Evolutionary conservation across 2,797 vertebrate species (phyloP), one percentile per base, ranked within the genome.

Genomic region (Carduelis carduelis): DNA sequence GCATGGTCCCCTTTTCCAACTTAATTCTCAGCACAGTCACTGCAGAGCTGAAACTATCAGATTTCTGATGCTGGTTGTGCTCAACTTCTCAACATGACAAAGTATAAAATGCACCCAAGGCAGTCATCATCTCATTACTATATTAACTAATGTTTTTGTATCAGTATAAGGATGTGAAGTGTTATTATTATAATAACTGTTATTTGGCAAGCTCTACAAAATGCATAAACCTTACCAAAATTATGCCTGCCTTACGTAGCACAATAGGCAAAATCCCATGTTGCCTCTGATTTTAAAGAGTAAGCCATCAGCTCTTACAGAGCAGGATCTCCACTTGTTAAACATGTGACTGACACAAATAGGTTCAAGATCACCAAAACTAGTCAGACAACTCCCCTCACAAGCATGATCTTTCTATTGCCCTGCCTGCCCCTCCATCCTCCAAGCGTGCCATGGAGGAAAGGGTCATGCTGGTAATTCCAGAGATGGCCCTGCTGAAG

Each of bases 101-200:
- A 60, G 46, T 44, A 85, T 13, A 82, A 78, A 94, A 89, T 1
- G 3, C 55, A 76, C 77, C 47, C 61, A 90, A 79, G 37, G 56
- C 21, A 66, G 64, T 46, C 53, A 77, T 53, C 34, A 83, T 57
- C 66, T 92, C 55, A 75, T 75, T 87, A 78, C n/a, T 15, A 14
- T 57, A 76, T 84, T 87, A 90, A 90, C 41, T 57, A 47, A 76
- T 52, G n/a, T 39, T 93, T 96, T 92, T 72, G 65, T 61, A 89
- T 72, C 35, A 81, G 26, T 63, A 24, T 70, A 76, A 84, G 64
- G 41, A 88, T 70, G 34, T 66, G 41, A 94, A 90, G 34, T 4
- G 5, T 23, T 57, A 53, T 37, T 83, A 49, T 14, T 79, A 6
- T 32, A 84, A 82, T 6, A 88, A 66, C 15, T 32, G 15, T 64